Percentiles rank a stretch among this genome's conserved stretches.
These are phyloP conservation scores for Coregonus suidteri DNA, from an alignment of 2,797 vertebrate genomes.

Conservation along the genomic window DNA sequence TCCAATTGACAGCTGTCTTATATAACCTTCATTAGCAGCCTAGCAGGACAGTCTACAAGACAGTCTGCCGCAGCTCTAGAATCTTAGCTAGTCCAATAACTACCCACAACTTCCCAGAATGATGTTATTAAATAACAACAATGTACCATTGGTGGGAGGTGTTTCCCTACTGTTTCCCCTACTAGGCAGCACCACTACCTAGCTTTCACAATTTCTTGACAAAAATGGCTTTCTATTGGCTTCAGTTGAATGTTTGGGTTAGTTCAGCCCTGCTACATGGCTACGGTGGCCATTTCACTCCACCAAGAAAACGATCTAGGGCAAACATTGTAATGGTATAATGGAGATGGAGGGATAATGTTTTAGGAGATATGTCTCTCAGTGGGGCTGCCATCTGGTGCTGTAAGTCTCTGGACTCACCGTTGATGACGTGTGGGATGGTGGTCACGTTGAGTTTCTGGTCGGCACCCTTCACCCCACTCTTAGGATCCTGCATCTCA, in stretches of 20 bases:
- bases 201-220: too few relatives aligned
- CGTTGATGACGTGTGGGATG: constrained; percentile 86
- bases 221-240: too few relatives aligned
- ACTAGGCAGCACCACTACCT: too few relatives aligned
- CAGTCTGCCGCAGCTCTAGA: neutral
- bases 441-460: constrained; percentile 83
- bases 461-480: constrained; percentile 80
- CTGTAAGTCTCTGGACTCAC: constrained; percentile 66
- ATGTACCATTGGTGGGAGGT: too few relatives aligned
- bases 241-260: too few relatives aligned
- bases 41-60: constrained; percentile 24
- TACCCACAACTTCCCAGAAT: neutral
- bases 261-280: too few relatives aligned
- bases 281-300: too few relatives aligned
- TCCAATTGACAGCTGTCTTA: constrained; percentile 67
- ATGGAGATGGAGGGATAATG: neutral
- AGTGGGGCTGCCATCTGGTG: neutral
- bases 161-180: too few relatives aligned
- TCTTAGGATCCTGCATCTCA: constrained; percentile 89
- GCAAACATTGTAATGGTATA: neutral
- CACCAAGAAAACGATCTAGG: neutral
- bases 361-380: neutral
- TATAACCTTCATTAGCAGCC: constrained; percentile 65
- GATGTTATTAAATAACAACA: neutral
- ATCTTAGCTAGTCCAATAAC: neutral